Conservation (phyloP, 2,113 vertebrate genomes). For the Notiomystis cincta region DNA sequence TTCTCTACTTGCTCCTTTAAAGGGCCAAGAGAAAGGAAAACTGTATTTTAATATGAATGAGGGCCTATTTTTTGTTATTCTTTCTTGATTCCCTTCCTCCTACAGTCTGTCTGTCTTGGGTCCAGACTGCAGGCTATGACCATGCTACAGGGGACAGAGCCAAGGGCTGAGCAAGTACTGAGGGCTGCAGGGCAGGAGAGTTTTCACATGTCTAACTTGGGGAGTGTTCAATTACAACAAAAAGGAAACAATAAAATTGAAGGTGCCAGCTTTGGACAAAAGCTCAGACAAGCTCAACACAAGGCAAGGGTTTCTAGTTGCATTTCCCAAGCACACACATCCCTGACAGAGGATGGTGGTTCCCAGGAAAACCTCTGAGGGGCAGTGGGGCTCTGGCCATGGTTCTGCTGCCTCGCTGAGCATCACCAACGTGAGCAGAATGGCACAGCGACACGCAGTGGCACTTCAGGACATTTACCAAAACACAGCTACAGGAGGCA, state of each 20-base stretch:
- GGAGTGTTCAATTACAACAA: not conserved
- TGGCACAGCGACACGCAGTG: not conserved
- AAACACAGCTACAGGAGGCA: not conserved
- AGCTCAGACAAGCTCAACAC: not conserved
- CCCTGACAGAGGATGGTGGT: not conserved
- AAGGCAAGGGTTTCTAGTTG: not conserved
- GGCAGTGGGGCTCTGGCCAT: not conserved
- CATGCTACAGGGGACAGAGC: not conserved
- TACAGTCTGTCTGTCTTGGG: not conserved
- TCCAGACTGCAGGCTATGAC: not conserved
- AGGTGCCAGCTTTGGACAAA: not conserved
- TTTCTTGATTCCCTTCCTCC: constrained; percentile 9
- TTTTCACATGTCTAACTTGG: accelerated
- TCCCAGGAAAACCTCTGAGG: not conserved
- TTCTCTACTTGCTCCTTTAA: not conserved
- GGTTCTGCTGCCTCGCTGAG: not conserved
- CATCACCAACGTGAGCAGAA: not conserved
- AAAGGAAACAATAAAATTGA: not conserved
- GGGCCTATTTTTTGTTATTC: constrained; percentile 47
- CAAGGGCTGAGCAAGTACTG: not conserved
- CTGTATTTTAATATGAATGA: constrained; percentile 51
- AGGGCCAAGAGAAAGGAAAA: constrained; percentile 19
- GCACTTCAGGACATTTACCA: not conserved
- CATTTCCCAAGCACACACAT: not conserved
- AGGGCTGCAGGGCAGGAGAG: not conserved